A percentile compares a stretch with the other conserved stretches of the same genome.
These are phyloP conservation scores for Fundulus diaphanus DNA, from an alignment of 2,797 vertebrate genomes.

Conservation along the genomic window DNA sequence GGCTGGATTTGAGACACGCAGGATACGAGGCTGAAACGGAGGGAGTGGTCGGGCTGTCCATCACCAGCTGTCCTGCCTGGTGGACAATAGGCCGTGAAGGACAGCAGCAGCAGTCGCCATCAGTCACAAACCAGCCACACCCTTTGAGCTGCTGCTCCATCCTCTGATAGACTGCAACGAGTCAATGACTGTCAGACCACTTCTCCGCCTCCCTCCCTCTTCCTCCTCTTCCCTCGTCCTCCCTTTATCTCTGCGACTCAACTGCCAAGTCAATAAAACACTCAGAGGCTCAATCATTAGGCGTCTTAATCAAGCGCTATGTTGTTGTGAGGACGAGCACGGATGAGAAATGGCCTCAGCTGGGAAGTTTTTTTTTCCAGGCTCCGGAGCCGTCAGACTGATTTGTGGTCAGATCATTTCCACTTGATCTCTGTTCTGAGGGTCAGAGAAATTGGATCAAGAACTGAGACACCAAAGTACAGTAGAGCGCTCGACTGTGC, in stretches of 20 bases:
- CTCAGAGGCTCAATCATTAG: conserved; percentile 45
- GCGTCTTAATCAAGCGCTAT: conserved; percentile 25
- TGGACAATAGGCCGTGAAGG: conserved; percentile 64
- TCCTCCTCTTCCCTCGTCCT: conserved; percentile 36
- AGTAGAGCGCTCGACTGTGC: conserved; percentile 44
- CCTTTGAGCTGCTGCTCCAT: conserved; percentile 64
- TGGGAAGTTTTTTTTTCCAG: conserved; percentile 17
- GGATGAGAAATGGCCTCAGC: conserved; percentile 10
- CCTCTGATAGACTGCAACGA: conserved; percentile 73
- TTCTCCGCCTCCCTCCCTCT: conserved; percentile 42
- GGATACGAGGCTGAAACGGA: conserved; percentile 24
- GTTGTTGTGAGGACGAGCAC: conserved; percentile 30
- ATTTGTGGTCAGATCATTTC: conserved; percentile 36
- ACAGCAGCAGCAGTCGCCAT: conserved; percentile 68
- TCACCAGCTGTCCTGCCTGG: conserved; percentile 52
- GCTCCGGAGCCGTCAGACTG: conserved; percentile 20
- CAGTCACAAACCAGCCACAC: conserved; percentile 69
- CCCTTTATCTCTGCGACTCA: conserved; percentile 42
- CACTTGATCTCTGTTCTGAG: conserved; percentile 10
- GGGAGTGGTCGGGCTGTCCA: conserved; percentile 62
- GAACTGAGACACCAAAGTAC: conserved; percentile 28
- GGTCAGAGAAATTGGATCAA: conserved; percentile 30
- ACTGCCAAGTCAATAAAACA: conserved; percentile 65
- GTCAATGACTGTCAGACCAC: conserved; percentile 80
- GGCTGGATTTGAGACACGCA: neutral